A percentile compares a stretch with the other conserved stretches of the same genome.
Evolutionary conservation across 2,113 vertebrate genomes (phyloP).

Genomic region (Petromus typicus): DNA sequence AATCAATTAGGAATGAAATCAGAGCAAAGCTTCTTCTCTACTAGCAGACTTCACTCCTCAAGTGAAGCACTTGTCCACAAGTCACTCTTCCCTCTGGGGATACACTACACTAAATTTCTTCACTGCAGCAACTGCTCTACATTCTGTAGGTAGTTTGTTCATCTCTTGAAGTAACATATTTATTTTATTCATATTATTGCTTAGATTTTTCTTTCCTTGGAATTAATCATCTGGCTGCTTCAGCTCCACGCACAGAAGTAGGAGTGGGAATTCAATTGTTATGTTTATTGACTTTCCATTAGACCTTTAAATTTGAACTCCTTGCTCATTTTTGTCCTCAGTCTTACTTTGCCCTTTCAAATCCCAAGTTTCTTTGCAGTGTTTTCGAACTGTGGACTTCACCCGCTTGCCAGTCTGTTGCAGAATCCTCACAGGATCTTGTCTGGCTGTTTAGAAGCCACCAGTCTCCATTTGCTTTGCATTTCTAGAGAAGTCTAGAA

Average conservation of each 20-base stretch:
- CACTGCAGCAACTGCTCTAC: neutral
- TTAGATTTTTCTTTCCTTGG: neutral
- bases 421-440: neutral
- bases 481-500: neutral
- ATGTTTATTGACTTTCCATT: neutral
- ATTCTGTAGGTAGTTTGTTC: neutral
- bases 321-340: constrained; percentile 3
- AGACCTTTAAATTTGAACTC: neutral
- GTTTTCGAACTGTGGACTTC: neutral
- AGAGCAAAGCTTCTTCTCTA: neutral
- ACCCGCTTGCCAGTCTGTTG: neutral
- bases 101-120: neutral
- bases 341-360: neutral
- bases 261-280: constrained; percentile 1
- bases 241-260: neutral
- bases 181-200: neutral
- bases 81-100: neutral
- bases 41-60: neutral
- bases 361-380: neutral
- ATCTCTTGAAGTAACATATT: neutral
- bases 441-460: neutral
- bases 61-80: no score
- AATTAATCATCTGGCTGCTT: neutral
- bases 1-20: neutral
- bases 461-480: neutral